Evolutionary conservation across 2,888 invertebrate species (phyloP), one percentile per base, ranked within the genome.

Genomic region (Dicycla oo): DNA sequence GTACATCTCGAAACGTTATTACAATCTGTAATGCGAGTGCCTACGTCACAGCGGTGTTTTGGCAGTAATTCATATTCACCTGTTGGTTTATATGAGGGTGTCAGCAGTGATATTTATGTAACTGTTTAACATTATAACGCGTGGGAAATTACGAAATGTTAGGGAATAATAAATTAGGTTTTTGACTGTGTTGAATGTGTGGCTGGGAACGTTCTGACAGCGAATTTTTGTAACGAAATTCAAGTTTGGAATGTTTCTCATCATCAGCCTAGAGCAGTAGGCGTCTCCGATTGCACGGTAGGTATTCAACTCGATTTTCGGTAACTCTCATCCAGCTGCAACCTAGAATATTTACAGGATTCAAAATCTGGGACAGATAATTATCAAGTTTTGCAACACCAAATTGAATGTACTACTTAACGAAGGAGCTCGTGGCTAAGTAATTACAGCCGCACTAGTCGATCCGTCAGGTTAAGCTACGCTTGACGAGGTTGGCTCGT

Each of bases 41-140:
- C 18, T 51, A 67, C 63, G 72, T 82, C 73, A 75, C 54, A 58
- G 54, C 63, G 62, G 53, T 71, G 72, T 70, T 76, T 69, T 80
- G 79, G 72, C 77, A 75, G 69, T 73, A 70, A 72, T 85, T 72
- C 73, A 58, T 53, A 40, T 69, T 69, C 83, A 83, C 85, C 83
- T 83, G 83, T 83, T 85, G 85, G 74, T 58, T 34, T 53, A 34
- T n/a, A 69, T 51, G 51, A 60, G 65, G 8, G 30, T 69, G 72
- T 76, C 73, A 82, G 62, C 70, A 58, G 60, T 54, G 40, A 75
- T 81, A 81, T 84, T 78, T 69, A 68, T 56, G 60, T 65, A 61
- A 65, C 66, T 75, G 64, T 84, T 75, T 73, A 73, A 79, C 79
- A 58, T 61, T 75, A 66, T 61, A 65, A 73, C 38, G 61, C 53